Conservation (phyloP, 30 jellyfish, hydroid and myxozoan genomes). For the Cassiopea andromeda region DNA sequence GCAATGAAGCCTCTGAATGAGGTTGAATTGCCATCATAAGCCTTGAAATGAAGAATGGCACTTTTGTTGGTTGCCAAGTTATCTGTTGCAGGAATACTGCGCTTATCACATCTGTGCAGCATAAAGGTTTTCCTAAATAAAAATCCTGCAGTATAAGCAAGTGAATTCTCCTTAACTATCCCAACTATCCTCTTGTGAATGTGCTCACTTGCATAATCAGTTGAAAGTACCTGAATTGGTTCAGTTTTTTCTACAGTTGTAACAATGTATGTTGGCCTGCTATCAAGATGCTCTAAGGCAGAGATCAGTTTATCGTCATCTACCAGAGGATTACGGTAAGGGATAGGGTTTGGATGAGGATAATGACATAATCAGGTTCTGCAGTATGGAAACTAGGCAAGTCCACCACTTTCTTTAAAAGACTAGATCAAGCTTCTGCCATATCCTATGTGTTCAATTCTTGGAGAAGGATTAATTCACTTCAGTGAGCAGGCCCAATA, state of each 20-base stretch:
- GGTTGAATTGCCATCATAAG: slow-evolving; percentile 39
- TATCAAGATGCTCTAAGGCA: neutral
- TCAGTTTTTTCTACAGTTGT: neutral
- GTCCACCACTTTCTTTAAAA: too few relatives aligned
- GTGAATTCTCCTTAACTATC: slow-evolving; percentile 27
- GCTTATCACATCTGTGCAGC: neutral
- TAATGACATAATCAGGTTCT: too few relatives aligned
- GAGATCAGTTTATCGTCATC: slow-evolving; percentile 1
- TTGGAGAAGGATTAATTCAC: too few relatives aligned
- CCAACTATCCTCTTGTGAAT: slow-evolving; percentile 16
- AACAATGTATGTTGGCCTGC: neutral
- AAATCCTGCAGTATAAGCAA: slow-evolving; percentile 37
- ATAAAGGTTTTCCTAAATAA: neutral
- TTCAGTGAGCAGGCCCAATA: too few relatives aligned
- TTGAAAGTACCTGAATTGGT: neutral
- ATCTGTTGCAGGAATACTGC: slow-evolving; percentile 20
- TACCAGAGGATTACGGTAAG: too few relatives aligned
- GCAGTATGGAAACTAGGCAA: too few relatives aligned
- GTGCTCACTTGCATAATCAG: slow-evolving; percentile 22
- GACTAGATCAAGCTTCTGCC: too few relatives aligned
- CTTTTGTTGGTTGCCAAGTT: neutral
- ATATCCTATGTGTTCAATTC: too few relatives aligned
- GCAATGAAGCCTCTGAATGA: slow-evolving; percentile 26
- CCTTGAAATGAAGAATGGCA: slow-evolving; percentile 32
- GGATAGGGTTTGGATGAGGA: too few relatives aligned